Base-by-base conservation (phyloP, 2,888 invertebrate species). In the Julus scandinavius region DNA sequence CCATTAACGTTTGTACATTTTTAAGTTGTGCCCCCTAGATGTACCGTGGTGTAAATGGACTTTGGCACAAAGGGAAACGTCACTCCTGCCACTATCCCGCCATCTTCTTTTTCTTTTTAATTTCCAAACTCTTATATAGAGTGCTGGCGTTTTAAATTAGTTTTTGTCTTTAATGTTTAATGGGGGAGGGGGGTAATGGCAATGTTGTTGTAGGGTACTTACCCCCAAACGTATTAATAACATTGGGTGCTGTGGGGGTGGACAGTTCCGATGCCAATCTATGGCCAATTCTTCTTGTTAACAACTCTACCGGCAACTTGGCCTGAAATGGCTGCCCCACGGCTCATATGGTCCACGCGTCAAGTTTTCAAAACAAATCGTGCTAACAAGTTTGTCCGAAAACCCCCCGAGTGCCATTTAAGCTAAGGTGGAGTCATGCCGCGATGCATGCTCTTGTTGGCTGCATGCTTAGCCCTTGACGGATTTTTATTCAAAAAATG, bases 1-100 rank as follows among this genome's bases (percentile, higher is more conserved):
- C 85, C 85, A 85, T 85, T 85, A 85, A 85, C 85, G 85, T 85
- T 85, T 85, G 85, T 85, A 85, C 45, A 85, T 85, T 85, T 85
- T 85, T 6, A 45, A 85, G 49, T 29, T 49, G 45, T 85, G 85
- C 85, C 85, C 85, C 85, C 49, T 85, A 50, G 85, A 85, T 85
- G 50, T 40, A 85, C 50, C 49, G 85, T 85, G 85, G 85, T 85
- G 85, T 85, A 85, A 85, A 85, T 85, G 85, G 85, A 85, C 85
- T 85, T 85, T 49, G 85, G 50, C 49, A 85, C 85, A 85, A 85
- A 49, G 50, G 85, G 29, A 85, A 85, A 45, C 85, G 50, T 85
- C 85, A 85, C 85, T 85, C 50, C 50, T 85, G 85, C 85, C 85
- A 85, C 45, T 49, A 45, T 49, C 85, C 85, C 85, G 45, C 85